Evolutionary conservation across 2,797 vertebrate genomes (phyloP).

Genomic region (Anabas testudineus): DNA sequence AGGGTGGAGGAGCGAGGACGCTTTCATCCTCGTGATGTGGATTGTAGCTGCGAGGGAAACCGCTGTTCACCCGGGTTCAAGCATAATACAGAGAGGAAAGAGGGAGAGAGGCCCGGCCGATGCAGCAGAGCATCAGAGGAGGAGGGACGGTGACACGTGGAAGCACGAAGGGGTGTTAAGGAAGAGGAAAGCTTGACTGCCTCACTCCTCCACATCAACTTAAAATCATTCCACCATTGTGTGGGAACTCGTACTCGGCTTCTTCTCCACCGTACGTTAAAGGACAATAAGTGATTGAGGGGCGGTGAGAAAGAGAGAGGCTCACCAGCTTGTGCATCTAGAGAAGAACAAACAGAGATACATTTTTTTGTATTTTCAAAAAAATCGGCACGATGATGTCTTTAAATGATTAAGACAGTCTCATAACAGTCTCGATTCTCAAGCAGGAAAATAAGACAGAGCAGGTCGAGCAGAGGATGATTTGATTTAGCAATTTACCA

Average conservation of each 20-base stretch:
- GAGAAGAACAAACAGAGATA: neutral
- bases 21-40: slow-evolving; percentile 53
- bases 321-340: too few relatives aligned
- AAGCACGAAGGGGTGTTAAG: neutral
- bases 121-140: slow-evolving; percentile 28
- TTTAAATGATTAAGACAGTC: too few relatives aligned
- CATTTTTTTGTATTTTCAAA: too few relatives aligned
- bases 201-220: slow-evolving; percentile 6
- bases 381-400: too few relatives aligned
- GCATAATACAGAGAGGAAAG: slow-evolving; percentile 24
- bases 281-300: too few relatives aligned
- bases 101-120: slow-evolving; percentile 22
- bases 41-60: slow-evolving; percentile 30
- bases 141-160: neutral
- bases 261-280: neutral
- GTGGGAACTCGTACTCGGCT: too few relatives aligned
- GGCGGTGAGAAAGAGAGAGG: too few relatives aligned
- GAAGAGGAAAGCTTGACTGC: slow-evolving; percentile 1
- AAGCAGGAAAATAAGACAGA: too few relatives aligned
- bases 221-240: neutral
- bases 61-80: slow-evolving; percentile 59
- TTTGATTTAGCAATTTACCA: slow-evolving; percentile 27
- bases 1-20: neutral
- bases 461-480: too few relatives aligned
- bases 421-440: too few relatives aligned